Percentiles rank a stretch among this genome's conserved stretches.
phyloP scores from a whole-genome alignment of 2,888 invertebrate genomes.

The Slavum lentiscoides region DNA sequence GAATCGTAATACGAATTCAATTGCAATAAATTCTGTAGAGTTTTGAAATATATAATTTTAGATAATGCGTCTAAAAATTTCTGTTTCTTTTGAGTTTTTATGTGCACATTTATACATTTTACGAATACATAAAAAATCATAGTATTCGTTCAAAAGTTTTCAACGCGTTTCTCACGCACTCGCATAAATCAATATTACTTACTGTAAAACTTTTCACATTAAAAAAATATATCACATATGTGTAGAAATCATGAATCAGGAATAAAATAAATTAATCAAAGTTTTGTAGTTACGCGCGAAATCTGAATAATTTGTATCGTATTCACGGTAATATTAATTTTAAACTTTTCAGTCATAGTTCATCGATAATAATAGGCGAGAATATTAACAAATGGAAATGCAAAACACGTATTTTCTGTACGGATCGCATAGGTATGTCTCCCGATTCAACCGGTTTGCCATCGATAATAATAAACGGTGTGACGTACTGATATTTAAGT shows the following conservation, averaged over 20 bases:
- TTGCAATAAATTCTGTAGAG: background rate
- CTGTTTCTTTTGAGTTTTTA: background rate
- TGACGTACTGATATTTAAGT: too few species aligned
- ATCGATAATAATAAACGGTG: too few species aligned
- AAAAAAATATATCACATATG: background rate
- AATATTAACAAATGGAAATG: too few species aligned
- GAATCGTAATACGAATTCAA: background rate
- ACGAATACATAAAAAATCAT: background rate
- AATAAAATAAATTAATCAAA: conserved; percentile 15
- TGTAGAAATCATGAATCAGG: background rate
- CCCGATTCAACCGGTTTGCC: too few species aligned
- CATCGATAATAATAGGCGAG: too few species aligned
- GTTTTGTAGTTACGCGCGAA: background rate
- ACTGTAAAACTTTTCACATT: background rate
- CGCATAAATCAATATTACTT: background rate
- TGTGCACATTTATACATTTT: background rate
- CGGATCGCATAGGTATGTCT: too few species aligned
- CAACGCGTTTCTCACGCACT: background rate
- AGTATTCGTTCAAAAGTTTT: background rate
- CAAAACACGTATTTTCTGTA: too few species aligned
- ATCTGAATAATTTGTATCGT: too few species aligned
- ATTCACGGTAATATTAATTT: too few species aligned
- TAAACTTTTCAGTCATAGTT: too few species aligned
- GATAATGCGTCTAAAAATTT: background rate
- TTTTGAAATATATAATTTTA: background rate